phyloP scores from a whole-genome alignment of 2,888 invertebrate genomes.

The Volucella inflata region DNA sequence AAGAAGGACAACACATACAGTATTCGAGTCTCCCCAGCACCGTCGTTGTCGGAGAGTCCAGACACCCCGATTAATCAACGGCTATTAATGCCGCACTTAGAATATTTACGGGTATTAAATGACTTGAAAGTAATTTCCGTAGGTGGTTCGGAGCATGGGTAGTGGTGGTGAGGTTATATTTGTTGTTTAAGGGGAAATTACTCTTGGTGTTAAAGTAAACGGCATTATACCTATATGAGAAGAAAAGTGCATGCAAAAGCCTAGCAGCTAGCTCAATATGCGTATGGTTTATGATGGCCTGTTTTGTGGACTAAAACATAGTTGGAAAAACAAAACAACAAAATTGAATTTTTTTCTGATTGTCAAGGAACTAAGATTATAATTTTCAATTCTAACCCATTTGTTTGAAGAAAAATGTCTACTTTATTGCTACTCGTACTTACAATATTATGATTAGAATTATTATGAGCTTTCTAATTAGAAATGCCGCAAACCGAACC shows the following conservation, averaged over 20 bases:
- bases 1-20: slow-evolving; percentile 55
- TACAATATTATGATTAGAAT: too few relatives aligned
- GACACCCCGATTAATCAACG: slow-evolving; percentile 83
- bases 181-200: slow-evolving; percentile 47
- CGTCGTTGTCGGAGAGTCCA: slow-evolving; percentile 76
- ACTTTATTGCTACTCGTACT: too few relatives aligned
- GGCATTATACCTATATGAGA: slow-evolving; percentile 38
- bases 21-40: slow-evolving; percentile 14
- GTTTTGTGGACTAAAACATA: too few relatives aligned
- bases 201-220: slow-evolving; percentile 35
- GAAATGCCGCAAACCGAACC: too few relatives aligned
- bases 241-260: slow-evolving; percentile 27
- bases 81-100: slow-evolving; percentile 82
- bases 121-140: slow-evolving; percentile 77
- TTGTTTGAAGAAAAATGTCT: too few relatives aligned
- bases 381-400: too few relatives aligned
- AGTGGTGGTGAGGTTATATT: slow-evolving; percentile 54
- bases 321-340: too few relatives aligned
- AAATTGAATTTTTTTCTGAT: too few relatives aligned
- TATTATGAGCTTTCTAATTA: too few relatives aligned
- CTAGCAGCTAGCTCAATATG: too few relatives aligned
- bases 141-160: slow-evolving; percentile 70
- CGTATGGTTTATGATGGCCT: too few relatives aligned
- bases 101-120: slow-evolving; percentile 82
- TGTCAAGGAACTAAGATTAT: too few relatives aligned